These are phyloP conservation scores for Xiphias gladius DNA, from an alignment of 2,113 vertebrate genomes.

Conservation along the genomic window DNA sequence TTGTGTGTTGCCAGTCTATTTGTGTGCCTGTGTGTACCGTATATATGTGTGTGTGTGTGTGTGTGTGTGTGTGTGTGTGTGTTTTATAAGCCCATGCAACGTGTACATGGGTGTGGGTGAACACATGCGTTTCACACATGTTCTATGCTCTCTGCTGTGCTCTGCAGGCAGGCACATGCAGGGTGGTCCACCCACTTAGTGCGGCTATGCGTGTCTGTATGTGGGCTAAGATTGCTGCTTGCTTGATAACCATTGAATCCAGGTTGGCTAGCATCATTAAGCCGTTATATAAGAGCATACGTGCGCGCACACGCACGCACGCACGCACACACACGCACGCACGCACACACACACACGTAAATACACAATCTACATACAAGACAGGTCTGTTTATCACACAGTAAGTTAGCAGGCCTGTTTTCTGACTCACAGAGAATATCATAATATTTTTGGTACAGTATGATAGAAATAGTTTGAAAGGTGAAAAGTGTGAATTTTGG, in stretches of 20 bases:
- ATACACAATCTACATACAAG: background rate
- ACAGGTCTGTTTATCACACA: too few species aligned
- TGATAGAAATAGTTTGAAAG: too few species aligned
- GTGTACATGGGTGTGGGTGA: constrained; percentile 12
- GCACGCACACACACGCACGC: too few species aligned
- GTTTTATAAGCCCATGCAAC: constrained; percentile 7
- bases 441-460: background rate
- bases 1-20: constrained; percentile 16
- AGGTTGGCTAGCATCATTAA: constrained; percentile 32
- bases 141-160: constrained; percentile 17
- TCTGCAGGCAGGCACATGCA: constrained; percentile 19
- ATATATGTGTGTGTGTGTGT: constrained; percentile 5
- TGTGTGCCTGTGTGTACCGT: constrained; percentile 23
- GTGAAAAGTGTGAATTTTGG: too few species aligned
- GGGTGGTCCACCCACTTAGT: constrained; percentile 24
- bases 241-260: constrained; percentile 22
- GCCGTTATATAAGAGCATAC: constrained; percentile 30
- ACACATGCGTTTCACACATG: constrained; percentile 20
- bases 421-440: background rate
- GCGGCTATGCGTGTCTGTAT: constrained; percentile 8
- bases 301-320: too few species aligned
- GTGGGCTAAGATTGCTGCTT: constrained; percentile 5
- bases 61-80: background rate
- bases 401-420: background rate
- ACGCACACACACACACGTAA: background rate